phyloP scores from a whole-genome alignment of 2,797 vertebrate genomes.

The Tangara arthus region DNA sequence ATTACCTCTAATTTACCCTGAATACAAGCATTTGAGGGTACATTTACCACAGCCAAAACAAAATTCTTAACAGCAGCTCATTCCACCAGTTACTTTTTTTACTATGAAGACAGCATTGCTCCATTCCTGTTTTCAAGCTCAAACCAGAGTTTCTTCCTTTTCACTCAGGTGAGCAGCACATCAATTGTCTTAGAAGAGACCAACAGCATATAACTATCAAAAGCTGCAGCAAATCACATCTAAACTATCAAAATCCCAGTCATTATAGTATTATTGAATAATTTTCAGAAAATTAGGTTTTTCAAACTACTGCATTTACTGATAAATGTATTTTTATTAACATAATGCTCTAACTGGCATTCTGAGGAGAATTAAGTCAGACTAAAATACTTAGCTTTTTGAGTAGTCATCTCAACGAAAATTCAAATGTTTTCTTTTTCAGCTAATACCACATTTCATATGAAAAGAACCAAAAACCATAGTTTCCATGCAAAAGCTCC shows the following conservation, averaged over 20 bases:
- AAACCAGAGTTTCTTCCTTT: background rate
- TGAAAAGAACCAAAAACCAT: background rate
- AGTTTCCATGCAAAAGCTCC: background rate
- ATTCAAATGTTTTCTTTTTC: background rate
- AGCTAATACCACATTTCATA: background rate
- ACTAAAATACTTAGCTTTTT: background rate
- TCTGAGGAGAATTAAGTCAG: background rate
- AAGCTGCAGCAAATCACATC: background rate
- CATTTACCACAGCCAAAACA: background rate
- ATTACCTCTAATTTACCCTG: background rate
- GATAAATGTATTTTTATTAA: background rate
- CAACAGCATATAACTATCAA: background rate
- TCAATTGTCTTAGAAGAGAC: background rate
- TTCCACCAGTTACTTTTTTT: background rate
- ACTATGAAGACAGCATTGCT: background rate
- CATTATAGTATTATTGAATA: background rate
- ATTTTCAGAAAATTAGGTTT: background rate
- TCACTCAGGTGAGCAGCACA: background rate
- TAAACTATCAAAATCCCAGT: background rate
- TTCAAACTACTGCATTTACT: background rate
- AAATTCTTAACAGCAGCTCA: background rate
- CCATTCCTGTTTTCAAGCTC: background rate
- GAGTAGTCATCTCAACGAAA: background rate
- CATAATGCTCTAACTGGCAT: background rate
- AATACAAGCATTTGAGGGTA: background rate